Conservation (phyloP, 2,113 vertebrate genomes). For the Fulica atra region DNA sequence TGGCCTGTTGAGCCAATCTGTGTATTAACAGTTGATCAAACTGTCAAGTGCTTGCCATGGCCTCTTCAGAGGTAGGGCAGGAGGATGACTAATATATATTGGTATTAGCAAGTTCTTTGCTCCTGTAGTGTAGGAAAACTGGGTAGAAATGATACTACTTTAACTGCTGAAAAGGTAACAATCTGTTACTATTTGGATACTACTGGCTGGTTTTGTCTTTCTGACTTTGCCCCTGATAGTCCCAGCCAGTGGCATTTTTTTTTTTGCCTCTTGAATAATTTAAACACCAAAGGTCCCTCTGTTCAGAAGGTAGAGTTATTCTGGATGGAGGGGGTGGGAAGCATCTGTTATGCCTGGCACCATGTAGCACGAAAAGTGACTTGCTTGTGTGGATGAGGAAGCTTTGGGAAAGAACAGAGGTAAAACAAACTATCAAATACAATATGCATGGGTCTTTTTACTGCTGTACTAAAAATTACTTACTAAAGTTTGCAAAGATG, state of each 20-base stretch:
- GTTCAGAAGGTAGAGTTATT: background rate
- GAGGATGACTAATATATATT: background rate
- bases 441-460: background rate
- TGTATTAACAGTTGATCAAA: background rate
- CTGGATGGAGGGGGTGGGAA: background rate
- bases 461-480: background rate
- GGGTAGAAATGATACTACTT: background rate
- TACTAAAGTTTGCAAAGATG: background rate
- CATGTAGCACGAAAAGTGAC: background rate
- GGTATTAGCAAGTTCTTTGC: background rate
- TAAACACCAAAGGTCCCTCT: background rate
- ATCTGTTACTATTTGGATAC: background rate
- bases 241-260: background rate
- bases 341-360: background rate
- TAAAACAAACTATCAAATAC: background rate
- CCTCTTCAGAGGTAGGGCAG: background rate
- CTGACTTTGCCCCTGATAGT: background rate
- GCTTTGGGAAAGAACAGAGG: background rate
- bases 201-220: background rate
- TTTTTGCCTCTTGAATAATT: background rate
- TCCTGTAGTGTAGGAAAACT: background rate
- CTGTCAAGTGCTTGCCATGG: background rate
- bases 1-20: background rate
- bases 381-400: background rate
- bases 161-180: background rate